These are phyloP conservation scores for Pseudococcus longispinus DNA, from an alignment of 2,888 invertebrate species.

Conservation along the genomic window DNA sequence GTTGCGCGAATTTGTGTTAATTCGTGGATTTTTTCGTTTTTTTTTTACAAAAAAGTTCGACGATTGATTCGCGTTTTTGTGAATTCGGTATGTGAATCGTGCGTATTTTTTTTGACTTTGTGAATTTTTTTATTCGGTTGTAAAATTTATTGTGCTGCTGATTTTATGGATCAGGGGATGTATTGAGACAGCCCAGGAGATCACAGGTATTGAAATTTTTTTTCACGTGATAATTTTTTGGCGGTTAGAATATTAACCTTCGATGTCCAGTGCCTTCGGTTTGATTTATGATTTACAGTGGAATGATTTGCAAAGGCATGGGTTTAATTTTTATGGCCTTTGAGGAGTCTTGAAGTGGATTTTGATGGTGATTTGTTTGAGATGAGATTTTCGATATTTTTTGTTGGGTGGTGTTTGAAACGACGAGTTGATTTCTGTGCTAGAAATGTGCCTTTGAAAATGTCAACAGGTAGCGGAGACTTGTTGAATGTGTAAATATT, in stretches of 20 bases:
- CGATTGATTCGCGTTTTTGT: neutral
- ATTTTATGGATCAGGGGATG: neutral
- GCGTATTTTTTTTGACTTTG: neutral
- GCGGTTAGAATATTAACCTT: neutral
- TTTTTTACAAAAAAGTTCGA: neutral
- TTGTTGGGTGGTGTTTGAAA: neutral
- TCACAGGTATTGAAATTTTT: neutral
- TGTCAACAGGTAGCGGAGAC: neutral
- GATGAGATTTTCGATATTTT: neutral
- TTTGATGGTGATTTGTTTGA: neutral
- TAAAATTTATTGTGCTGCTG: neutral
- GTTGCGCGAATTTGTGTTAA: neutral
- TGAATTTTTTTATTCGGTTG: slow-evolving; percentile 10
- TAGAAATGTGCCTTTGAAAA: neutral
- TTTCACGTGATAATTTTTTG: neutral
- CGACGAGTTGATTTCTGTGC: neutral
- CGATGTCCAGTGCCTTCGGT: slow-evolving; percentile 29
- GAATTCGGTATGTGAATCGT: slow-evolving; percentile 16
- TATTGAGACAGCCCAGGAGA: neutral
- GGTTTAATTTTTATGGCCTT: neutral
- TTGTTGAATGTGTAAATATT: neutral
- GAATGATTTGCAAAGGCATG: neutral
- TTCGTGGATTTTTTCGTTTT: neutral
- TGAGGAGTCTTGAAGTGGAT: neutral
- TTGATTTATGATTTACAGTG: neutral